Evolutionary conservation across 53 echinoderm and acorn worm genomes (phyloP).

Genomic region (Arbacia lixula): DNA sequence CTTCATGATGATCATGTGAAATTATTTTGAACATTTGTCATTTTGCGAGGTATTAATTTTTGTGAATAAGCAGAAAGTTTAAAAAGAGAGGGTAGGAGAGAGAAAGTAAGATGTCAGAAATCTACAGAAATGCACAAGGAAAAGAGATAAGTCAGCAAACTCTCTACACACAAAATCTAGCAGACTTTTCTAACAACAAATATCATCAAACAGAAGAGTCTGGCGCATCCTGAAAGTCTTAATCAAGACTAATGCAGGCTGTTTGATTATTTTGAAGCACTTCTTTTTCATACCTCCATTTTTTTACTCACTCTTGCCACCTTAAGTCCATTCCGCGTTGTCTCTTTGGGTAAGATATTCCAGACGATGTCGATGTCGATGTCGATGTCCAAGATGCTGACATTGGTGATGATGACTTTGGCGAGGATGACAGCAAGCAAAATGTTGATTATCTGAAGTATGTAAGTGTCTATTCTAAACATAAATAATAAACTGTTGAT

Average conservation of each 20-base stretch:
- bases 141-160: constrained; percentile 13
- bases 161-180: constrained; percentile 16
- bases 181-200: constrained; percentile 6
- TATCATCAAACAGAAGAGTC: not conserved
- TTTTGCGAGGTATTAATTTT: too few species aligned
- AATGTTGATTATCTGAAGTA: too few species aligned
- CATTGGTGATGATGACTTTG: too few species aligned
- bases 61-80: not conserved
- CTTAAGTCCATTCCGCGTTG: too few species aligned
- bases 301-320: too few species aligned
- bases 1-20: too few species aligned
- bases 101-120: not conserved
- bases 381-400: too few species aligned
- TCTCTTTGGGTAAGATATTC: not conserved
- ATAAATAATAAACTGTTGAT: too few species aligned
- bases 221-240: constrained; percentile 14
- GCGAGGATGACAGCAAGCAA: too few species aligned
- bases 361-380: too few species aligned
- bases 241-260: constrained; percentile 2
- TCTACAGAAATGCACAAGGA: not conserved
- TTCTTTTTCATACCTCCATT: constrained; percentile 26
- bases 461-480: too few species aligned
- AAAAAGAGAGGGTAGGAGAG: not conserved
- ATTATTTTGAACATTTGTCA: too few species aligned
- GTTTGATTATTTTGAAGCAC: not conserved